phyloP scores from a whole-genome alignment of 1,140 invertebrate species.

The Sipha flava region DNA sequence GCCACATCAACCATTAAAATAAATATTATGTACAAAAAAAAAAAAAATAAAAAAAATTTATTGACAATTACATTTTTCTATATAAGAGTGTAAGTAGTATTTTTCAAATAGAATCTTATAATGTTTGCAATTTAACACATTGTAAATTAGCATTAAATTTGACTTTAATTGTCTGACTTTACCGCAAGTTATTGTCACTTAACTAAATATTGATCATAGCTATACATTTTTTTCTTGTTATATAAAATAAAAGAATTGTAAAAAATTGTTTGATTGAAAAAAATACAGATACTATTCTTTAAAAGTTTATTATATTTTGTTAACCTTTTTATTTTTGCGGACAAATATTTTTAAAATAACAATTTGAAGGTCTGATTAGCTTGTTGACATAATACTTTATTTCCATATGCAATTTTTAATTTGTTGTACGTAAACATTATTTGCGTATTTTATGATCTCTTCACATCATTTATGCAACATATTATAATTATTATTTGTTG shows the following conservation, averaged over 20 bases:
- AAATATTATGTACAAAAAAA: slow-evolving; percentile 3
- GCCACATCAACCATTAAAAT: slow-evolving; percentile 18
- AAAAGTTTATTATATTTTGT: slow-evolving; percentile 8
- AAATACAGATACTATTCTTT: slow-evolving; percentile 9
- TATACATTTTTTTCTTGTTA: not conserved
- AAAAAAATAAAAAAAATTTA: not conserved
- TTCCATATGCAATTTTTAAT: slow-evolving; percentile 1
- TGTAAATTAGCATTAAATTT: slow-evolving; percentile 21
- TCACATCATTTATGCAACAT: slow-evolving; percentile 28
- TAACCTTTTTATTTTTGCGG: not conserved
- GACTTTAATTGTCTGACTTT: not conserved
- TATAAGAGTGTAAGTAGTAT: slow-evolving; percentile 27
- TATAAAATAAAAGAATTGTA: slow-evolving; percentile 6
- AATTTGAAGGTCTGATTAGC: slow-evolving; percentile 18
- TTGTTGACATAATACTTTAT: not conserved
- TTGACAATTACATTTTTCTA: slow-evolving; percentile 21
- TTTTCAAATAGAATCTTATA: slow-evolving; percentile 8
- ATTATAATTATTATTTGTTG: not conserved
- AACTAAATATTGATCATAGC: not conserved
- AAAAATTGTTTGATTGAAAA: not conserved
- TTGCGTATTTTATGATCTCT: slow-evolving; percentile 32
- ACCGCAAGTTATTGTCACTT: not conserved
- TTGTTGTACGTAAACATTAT: slow-evolving; percentile 14
- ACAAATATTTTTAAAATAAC: slow-evolving; percentile 18
- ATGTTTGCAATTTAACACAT: not conserved